Percentiles rank a stretch among this genome's conserved stretches.
phyloP scores from a whole-genome alignment of 2,888 invertebrate genomes.

The Julus scandinavius region DNA sequence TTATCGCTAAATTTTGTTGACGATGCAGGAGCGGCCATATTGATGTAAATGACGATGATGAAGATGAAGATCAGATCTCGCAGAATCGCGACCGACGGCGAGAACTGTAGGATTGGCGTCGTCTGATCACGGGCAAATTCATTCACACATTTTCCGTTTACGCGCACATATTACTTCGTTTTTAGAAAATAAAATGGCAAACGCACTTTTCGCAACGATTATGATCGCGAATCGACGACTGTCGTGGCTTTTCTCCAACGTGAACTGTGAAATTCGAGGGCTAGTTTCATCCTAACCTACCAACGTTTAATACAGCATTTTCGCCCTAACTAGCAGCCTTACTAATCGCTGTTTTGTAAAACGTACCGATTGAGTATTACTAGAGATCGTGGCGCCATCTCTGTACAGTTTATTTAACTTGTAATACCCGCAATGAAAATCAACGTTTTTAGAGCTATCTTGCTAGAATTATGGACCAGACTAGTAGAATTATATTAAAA shows the following conservation, averaged over 20 bases:
- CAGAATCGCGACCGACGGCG: conserved; percentile 55
- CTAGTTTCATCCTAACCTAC: not conserved
- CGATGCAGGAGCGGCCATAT: conserved; percentile 65
- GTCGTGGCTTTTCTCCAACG: not conserved
- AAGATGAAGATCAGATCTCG: conserved; percentile 57
- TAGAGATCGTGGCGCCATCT: not conserved
- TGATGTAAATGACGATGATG: conserved; percentile 57
- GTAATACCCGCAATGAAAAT: no score
- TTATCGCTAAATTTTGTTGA: conserved; percentile 99
- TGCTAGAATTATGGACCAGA: no score
- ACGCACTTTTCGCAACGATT: not conserved
- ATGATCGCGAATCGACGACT: not conserved
- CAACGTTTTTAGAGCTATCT: no score
- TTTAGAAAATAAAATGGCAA: not conserved
- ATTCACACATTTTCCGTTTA: not conserved
- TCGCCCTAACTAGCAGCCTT: not conserved
- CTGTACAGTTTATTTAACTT: not conserved
- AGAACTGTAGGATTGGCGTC: conserved; percentile 39
- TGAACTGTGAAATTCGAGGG: not conserved
- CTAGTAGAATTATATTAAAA: no score
- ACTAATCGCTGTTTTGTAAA: not conserved
- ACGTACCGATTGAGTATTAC: not conserved
- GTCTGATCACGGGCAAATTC: conserved; percentile 40
- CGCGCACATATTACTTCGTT: not conserved
- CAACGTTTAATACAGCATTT: not conserved